Conservation (phyloP, 1,140 invertebrate genomes). For the Conus betulinus region DNA sequence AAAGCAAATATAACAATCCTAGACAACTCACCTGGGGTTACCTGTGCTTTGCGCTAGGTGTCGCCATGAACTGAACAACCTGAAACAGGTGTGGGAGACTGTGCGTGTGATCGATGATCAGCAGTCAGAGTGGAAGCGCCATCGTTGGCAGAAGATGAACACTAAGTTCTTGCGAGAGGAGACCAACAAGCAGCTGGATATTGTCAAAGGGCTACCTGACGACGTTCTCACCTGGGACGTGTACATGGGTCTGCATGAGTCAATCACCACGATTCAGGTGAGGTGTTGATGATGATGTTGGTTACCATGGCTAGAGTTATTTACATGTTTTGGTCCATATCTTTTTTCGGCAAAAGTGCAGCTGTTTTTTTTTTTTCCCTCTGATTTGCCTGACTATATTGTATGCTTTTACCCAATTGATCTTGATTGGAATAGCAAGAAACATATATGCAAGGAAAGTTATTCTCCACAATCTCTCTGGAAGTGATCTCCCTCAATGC, state of each 20-base stretch:
- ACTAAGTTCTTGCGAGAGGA: constrained; percentile 71
- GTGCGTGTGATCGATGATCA: constrained; percentile 71
- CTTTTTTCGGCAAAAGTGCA: not conserved
- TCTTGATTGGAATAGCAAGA: too few relatives aligned
- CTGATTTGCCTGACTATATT: not conserved
- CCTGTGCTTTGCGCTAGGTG: constrained; percentile 52
- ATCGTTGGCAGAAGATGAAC: constrained; percentile 75
- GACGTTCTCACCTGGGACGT: constrained; percentile 73
- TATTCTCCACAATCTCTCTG: too few relatives aligned
- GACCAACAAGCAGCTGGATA: constrained; percentile 72
- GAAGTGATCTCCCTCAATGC: too few relatives aligned
- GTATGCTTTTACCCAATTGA: too few relatives aligned
- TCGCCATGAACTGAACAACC: constrained; percentile 69
- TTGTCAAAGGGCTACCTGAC: constrained; percentile 68
- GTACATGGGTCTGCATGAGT: constrained; percentile 71
- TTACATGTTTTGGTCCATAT: too few relatives aligned
- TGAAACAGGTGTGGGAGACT: constrained; percentile 75
- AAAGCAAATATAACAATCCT: too few relatives aligned
- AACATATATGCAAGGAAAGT: too few relatives aligned
- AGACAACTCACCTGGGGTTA: constrained; percentile 62
- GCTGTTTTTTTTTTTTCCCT: not conserved
- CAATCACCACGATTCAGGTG: constrained; percentile 74
- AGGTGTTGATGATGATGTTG: not conserved
- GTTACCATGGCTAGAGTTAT: not conserved
- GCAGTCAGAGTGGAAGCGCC: constrained; percentile 74